phyloP scores from a whole-genome alignment of 2,888 invertebrate genomes.

The Capitulum mitella region DNA sequence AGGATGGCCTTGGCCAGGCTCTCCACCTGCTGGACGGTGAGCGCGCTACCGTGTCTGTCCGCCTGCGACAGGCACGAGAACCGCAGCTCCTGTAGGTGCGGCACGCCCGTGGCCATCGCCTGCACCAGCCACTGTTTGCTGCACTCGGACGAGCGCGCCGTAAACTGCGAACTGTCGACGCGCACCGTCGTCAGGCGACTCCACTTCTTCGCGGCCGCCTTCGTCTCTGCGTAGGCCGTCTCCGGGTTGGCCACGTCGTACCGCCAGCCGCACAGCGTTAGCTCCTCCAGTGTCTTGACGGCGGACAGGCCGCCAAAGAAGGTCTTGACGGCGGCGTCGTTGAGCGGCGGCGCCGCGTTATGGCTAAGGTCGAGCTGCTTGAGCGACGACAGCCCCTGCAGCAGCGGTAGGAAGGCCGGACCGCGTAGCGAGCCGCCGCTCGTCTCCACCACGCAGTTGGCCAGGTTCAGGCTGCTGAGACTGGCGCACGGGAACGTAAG shows the following conservation, averaged over 20 bases:
- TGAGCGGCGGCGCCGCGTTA: constrained; percentile 80
- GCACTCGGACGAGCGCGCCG: background rate
- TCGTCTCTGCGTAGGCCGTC: constrained; percentile 79
- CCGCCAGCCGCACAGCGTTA: constrained; percentile 95
- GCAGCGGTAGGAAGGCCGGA: constrained; percentile 84
- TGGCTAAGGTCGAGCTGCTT: constrained; percentile 65
- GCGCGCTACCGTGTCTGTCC: background rate
- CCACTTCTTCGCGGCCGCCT: constrained; percentile 90
- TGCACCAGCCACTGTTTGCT: background rate
- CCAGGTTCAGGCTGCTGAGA: constrained; percentile 79
- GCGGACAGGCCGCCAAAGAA: constrained; percentile 93
- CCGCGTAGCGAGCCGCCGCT: constrained; percentile 78
- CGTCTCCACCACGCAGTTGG: constrained; percentile 72
- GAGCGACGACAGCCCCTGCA: constrained; percentile 77
- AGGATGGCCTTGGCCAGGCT: background rate
- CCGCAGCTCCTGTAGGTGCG: constrained; percentile 10
- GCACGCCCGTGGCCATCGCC: constrained; percentile 14
- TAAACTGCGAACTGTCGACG: constrained; percentile 59
- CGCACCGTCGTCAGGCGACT: constrained; percentile 92
- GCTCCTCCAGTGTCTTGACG: constrained; percentile 77
- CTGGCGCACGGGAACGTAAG: constrained; percentile 84
- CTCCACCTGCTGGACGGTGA: background rate
- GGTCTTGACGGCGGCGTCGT: constrained; percentile 99
- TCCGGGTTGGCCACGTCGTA: constrained; percentile 81
- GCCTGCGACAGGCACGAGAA: background rate